These are phyloP conservation scores for Galeopsomyia nigrocyanea DNA, from an alignment of 2,888 invertebrate species.

Conservation along the genomic window DNA sequence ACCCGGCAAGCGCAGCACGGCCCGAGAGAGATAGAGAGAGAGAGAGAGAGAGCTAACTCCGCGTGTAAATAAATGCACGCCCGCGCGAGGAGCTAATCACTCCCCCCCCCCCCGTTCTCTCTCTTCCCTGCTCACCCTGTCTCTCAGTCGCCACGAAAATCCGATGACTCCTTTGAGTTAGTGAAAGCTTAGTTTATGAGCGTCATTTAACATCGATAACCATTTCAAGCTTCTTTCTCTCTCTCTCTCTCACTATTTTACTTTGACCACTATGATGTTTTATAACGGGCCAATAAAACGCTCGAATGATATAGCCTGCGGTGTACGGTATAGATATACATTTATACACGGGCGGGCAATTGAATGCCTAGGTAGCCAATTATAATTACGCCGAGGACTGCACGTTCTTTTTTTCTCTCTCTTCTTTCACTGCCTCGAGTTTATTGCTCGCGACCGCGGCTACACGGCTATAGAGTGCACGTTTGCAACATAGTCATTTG, in stretches of 20 bases:
- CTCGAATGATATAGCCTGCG: constrained; percentile 10
- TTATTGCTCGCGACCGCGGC: too few species aligned
- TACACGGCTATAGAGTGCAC: too few species aligned
- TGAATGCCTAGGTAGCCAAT: constrained; percentile 12
- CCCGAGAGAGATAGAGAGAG: neutral
- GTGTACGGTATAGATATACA: constrained; percentile 2
- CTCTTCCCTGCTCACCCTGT: too few species aligned
- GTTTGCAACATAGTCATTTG: too few species aligned
- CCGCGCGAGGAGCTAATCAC: neutral
- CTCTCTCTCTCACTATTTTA: too few species aligned
- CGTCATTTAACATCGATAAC: constrained; percentile 31
- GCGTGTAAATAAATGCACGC: constrained; percentile 37
- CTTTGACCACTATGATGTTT: constrained; percentile 9
- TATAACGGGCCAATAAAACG: constrained; percentile 30
- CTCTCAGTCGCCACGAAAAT: too few species aligned
- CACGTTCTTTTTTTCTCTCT: constrained; percentile 6
- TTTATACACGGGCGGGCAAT: too few species aligned
- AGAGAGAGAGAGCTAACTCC: neutral
- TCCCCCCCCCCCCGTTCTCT: too few species aligned
- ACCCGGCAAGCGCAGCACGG: neutral
- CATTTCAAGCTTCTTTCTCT: neutral
- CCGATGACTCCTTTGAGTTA: too few species aligned
- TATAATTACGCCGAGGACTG: constrained; percentile 31
- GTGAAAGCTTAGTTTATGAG: constrained; percentile 31
- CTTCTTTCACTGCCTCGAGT: too few species aligned